Conservation (phyloP, 2,113 vertebrate species). For the Sclerurus mexicanus region DNA sequence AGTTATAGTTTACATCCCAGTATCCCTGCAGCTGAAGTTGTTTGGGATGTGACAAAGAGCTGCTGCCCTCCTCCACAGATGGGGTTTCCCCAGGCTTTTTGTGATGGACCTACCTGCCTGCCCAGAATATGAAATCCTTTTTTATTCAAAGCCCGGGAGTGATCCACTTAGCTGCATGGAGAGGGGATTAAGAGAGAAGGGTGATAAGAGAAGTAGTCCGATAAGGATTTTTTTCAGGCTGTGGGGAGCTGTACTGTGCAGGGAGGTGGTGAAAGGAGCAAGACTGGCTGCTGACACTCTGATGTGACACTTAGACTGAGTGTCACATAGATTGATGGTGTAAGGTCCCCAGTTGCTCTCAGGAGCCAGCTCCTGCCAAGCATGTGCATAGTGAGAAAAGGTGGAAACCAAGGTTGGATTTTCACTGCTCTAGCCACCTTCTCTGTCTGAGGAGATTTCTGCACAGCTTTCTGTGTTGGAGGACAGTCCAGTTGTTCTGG, state of each 20-base stretch:
- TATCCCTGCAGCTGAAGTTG: neutral
- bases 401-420: neutral
- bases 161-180: neutral
- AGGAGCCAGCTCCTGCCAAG: neutral
- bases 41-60: neutral
- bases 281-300: neutral
- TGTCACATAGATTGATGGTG: neutral
- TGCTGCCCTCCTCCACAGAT: neutral
- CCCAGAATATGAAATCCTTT: neutral
- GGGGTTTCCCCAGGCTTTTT: neutral
- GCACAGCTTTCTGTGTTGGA: neutral
- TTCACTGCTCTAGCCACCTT: neutral
- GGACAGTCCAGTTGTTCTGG: neutral
- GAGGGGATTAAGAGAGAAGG: neutral
- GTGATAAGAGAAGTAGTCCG: constrained; percentile 51
- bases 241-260: neutral
- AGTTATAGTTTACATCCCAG: neutral
- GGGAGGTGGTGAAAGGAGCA: neutral
- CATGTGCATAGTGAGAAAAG: neutral
- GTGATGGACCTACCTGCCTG: neutral
- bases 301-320: neutral
- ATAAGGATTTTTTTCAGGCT: constrained; percentile 19
- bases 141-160: neutral
- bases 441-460: neutral
- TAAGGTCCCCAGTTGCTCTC: neutral